Conservation (phyloP, 1,140 invertebrate species). For the Drosophila sp. region DNA sequence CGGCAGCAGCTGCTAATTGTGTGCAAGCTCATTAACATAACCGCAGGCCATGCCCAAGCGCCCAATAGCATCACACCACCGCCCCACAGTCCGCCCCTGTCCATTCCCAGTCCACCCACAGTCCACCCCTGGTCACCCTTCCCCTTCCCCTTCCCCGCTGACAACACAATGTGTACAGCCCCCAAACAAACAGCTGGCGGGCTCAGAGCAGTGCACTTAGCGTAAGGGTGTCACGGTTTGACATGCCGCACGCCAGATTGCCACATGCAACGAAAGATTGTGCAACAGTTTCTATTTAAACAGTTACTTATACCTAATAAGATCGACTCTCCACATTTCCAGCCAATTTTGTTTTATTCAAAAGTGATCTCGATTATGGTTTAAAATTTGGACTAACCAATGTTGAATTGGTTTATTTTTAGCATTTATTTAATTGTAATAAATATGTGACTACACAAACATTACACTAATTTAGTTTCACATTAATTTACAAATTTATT, state of each 20-base stretch:
- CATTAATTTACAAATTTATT: too few species aligned
- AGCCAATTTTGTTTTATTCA: too few species aligned
- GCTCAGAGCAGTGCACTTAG: constrained; percentile 44
- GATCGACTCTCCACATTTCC: not conserved
- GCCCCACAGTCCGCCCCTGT: too few species aligned
- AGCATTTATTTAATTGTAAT: too few species aligned
- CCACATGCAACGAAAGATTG: constrained; percentile 36
- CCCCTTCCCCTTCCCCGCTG: not conserved
- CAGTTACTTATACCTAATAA: not conserved
- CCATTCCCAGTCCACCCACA: too few species aligned
- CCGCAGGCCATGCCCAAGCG: constrained; percentile 69
- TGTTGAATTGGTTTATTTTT: too few species aligned
- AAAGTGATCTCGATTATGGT: not conserved
- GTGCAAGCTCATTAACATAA: constrained; percentile 83
- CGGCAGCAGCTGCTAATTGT: constrained; percentile 82
- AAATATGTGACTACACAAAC: too few species aligned
- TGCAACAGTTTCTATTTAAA: constrained; percentile 49
- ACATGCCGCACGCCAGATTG: constrained; percentile 40
- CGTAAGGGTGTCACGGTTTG: constrained; percentile 49
- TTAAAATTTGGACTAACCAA: too few species aligned
- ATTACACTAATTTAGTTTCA: too few species aligned
- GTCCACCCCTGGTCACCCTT: not conserved
- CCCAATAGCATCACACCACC: constrained; percentile 29
- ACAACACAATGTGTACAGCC: constrained; percentile 9
- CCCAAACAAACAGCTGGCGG: constrained; percentile 45